These are phyloP conservation scores for Callyntrura sp. DNA, from an alignment of 2,888 invertebrate genomes.

Conservation along the genomic window DNA sequence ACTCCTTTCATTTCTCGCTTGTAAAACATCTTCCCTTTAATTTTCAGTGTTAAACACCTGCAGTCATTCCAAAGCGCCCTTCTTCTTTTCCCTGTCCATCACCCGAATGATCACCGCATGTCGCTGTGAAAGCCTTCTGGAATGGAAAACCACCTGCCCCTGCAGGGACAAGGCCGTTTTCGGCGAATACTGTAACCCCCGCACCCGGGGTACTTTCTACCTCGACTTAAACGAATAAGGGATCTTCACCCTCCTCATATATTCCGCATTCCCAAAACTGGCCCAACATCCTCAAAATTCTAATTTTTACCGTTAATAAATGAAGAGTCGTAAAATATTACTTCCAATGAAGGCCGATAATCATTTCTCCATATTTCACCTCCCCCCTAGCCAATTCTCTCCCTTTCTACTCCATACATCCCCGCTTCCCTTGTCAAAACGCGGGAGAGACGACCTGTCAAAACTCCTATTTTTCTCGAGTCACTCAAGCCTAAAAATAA, in stretches of 20 bases:
- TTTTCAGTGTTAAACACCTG: constrained; percentile 69
- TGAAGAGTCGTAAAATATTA: no score
- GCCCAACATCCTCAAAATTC: no score
- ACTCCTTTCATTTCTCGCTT: no score
- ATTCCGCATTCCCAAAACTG: no score
- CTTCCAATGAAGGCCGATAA: no score
- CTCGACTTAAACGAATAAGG: constrained; percentile 70
- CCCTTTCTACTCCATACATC: neutral
- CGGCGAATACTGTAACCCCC: constrained; percentile 72
- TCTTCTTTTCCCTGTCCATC: constrained; percentile 75
- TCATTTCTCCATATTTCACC: no score
- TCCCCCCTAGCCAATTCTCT: neutral
- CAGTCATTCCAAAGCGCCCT: constrained; percentile 74
- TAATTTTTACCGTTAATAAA: neutral
- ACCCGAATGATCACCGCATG: constrained; percentile 52
- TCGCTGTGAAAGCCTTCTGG: constrained; percentile 44
- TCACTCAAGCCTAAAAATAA: no score
- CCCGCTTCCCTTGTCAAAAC: no score
- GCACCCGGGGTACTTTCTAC: constrained; percentile 71
- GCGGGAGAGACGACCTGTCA: no score
- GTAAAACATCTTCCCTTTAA: no score
- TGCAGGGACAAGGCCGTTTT: constrained; percentile 69
- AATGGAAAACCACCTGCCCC: constrained; percentile 70
- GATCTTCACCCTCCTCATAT: neutral
- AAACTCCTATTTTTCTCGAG: no score